Evolutionary conservation across 2,888 invertebrate genomes (phyloP).

Genomic region (Cerastis rubricosa): DNA sequence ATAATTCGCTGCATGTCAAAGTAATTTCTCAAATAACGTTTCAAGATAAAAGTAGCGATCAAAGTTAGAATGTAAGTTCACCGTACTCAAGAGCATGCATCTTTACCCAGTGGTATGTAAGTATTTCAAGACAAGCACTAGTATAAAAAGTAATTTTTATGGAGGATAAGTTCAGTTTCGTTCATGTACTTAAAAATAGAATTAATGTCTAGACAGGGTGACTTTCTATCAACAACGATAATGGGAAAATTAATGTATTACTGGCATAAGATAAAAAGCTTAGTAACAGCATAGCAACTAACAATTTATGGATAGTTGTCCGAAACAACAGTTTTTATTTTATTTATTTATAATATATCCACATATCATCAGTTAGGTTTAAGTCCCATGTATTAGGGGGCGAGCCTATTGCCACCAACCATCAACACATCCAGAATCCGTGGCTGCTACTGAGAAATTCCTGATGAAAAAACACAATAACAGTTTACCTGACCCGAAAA

Average conservation of each 20-base stretch:
- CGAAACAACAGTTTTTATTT: too few relatives aligned
- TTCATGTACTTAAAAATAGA: background rate
- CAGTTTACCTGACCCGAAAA: background rate
- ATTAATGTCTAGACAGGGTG: background rate
- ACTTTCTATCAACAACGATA: background rate
- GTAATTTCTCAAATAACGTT: background rate
- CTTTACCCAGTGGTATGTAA: background rate
- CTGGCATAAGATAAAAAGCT: background rate
- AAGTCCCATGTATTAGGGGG: background rate
- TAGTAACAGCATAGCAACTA: too few relatives aligned
- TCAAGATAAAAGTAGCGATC: background rate
- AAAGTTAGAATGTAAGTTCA: conserved; percentile 14
- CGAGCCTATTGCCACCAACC: background rate
- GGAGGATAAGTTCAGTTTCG: background rate
- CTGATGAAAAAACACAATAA: background rate
- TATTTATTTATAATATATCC: too few relatives aligned
- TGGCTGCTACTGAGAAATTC: background rate
- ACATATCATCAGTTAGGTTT: too few relatives aligned
- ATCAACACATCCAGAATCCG: background rate
- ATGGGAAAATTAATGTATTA: background rate
- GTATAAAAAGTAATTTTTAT: background rate
- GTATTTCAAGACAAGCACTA: background rate
- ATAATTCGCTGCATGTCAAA: background rate
- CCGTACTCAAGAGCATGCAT: background rate
- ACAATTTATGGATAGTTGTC: too few relatives aligned